A percentile compares a stretch with the other conserved stretches of the same genome.
phyloP scores from a whole-genome alignment of 2,797 vertebrate genomes.

The Peromyscus aztecus region DNA sequence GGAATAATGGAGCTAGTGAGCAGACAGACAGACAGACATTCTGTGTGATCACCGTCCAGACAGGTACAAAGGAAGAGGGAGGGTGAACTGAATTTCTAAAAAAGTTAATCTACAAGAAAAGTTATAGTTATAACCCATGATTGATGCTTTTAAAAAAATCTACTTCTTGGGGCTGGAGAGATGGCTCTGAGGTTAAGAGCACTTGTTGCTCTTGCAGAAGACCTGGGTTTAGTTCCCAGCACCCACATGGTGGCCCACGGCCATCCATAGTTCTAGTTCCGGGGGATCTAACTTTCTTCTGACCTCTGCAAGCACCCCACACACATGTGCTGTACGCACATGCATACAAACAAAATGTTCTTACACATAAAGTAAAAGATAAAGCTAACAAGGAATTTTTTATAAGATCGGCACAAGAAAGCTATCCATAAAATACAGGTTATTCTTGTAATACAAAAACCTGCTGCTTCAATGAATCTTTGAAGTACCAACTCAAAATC shows the following conservation, averaged over 20 bases:
- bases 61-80: background rate
- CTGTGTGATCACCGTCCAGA: background rate
- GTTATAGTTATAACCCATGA: slow-evolving; percentile 12
- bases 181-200: background rate
- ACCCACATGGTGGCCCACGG: background rate
- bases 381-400: background rate
- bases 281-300: background rate
- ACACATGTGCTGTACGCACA: background rate
- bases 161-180: background rate
- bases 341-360: background rate
- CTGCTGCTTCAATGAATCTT: background rate
- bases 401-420: background rate
- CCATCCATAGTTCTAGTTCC: no score
- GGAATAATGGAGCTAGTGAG: background rate
- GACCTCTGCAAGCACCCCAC: background rate
- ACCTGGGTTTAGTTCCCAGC: background rate
- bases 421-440: background rate
- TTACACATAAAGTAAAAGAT: background rate
- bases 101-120: slow-evolving; percentile 49
- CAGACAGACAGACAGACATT: background rate
- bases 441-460: background rate
- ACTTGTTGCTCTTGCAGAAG: background rate
- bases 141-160: background rate
- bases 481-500: background rate
- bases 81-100: background rate